Evolutionary conservation across 2,113 vertebrate genomes (phyloP).

Genomic region (Melanotaenia duboulayi): DNA sequence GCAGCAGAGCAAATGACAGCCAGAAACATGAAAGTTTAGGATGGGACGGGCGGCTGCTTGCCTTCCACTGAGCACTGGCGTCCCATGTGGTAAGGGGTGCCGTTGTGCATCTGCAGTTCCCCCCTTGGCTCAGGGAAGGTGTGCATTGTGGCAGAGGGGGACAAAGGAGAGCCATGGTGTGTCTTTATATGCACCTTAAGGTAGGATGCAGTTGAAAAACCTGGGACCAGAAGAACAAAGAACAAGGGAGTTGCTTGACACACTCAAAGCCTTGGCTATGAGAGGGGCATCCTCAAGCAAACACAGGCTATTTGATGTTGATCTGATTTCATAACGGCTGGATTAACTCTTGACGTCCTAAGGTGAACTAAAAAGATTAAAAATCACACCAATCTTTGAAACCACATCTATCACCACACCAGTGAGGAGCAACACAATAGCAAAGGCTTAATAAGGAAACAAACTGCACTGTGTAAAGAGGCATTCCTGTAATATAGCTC

Average conservation of each 20-base stretch:
- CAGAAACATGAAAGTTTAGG: slow-evolving; percentile 65
- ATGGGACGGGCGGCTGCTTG: slow-evolving; percentile 91
- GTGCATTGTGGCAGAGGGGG: slow-evolving; percentile 85
- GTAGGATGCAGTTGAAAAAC: slow-evolving; percentile 99
- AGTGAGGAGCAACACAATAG: too few relatives aligned
- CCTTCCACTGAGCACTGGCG: slow-evolving; percentile 99
- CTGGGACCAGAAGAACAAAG: slow-evolving; percentile 95
- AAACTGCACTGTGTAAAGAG: too few relatives aligned
- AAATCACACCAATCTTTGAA: too few relatives aligned
- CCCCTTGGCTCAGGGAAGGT: slow-evolving; percentile 94
- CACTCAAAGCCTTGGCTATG: slow-evolving; percentile 48
- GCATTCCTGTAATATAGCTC: not conserved
- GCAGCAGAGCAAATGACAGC: slow-evolving; percentile 78
- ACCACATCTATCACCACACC: too few relatives aligned
- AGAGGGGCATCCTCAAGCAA: slow-evolving; percentile 19
- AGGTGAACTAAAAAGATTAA: not conserved
- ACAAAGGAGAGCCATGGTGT: slow-evolving; percentile 97
- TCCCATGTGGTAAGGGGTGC: slow-evolving; percentile 98
- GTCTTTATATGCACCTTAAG: slow-evolving; percentile 99
- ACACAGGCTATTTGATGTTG: not conserved
- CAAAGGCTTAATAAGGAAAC: too few relatives aligned
- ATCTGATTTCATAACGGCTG: not conserved
- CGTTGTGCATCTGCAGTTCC: slow-evolving; percentile 96
- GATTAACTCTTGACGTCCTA: not conserved
- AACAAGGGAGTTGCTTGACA: slow-evolving; percentile 75